Conservation (phyloP, 2,888 invertebrate species). For the Orgyia antiqua region DNA sequence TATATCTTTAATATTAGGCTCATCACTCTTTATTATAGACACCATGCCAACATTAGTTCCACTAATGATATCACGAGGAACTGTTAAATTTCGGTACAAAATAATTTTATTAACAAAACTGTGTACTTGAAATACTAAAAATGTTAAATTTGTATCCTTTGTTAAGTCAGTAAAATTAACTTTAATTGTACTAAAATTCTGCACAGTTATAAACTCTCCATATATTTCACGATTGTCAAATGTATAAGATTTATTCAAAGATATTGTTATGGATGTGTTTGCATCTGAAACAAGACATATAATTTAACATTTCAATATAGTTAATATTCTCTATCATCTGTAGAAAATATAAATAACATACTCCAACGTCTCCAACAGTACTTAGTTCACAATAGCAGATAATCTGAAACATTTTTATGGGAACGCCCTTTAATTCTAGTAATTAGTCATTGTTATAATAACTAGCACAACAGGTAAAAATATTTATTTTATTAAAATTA, state of each 20-base stretch:
- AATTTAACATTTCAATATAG: too few species aligned
- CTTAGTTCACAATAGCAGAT: too few species aligned
- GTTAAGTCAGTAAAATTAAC: constrained; percentile 57
- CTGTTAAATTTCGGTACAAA: constrained; percentile 55
- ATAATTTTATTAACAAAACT: constrained; percentile 76
- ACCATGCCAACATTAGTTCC: constrained; percentile 82
- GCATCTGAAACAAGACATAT: constrained; percentile 44
- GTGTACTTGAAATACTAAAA: constrained; percentile 82
- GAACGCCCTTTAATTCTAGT: too few species aligned
- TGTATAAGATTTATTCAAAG: constrained; percentile 42
- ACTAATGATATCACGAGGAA: constrained; percentile 33
- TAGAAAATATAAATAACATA: too few species aligned
- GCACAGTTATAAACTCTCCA: constrained; percentile 38
- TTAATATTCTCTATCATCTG: too few species aligned
- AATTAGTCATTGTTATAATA: too few species aligned
- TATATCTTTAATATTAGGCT: constrained; percentile 25
- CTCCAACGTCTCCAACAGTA: too few species aligned
- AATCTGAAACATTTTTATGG: too few species aligned
- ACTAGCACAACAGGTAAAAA: too few species aligned
- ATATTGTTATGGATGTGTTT: constrained; percentile 43
- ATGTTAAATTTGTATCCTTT: constrained; percentile 59
- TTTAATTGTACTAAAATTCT: constrained; percentile 37
- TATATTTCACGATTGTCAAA: constrained; percentile 46
- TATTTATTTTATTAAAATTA: too few species aligned
- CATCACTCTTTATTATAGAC: constrained; percentile 21